A percentile compares a stretch with the other conserved stretches of the same genome.
Evolutionary conservation across 2,888 invertebrate species (phyloP).

Genomic region (Andricus quercusramuli): DNA sequence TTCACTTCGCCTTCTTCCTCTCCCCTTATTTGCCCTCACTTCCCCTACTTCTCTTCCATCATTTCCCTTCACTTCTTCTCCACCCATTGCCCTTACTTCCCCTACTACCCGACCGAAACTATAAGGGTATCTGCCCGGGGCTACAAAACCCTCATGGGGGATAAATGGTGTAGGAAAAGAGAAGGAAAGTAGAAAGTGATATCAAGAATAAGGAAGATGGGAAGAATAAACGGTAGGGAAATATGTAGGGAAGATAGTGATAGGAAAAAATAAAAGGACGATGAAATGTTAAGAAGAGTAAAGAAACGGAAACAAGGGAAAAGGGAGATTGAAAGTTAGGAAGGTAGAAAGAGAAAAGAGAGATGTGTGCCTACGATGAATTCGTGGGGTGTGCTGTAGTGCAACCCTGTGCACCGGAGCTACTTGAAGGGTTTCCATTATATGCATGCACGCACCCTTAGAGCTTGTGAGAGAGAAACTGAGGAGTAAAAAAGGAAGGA

Average conservation of each 20-base stretch:
- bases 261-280: neutral
- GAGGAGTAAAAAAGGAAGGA: constrained; percentile 17
- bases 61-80: no score
- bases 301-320: neutral
- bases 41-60: no score
- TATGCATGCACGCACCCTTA: constrained; percentile 72
- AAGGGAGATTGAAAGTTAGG: neutral
- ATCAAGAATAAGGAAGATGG: no score
- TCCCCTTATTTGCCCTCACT: no score
- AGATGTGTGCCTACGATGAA: constrained; percentile 46
- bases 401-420: constrained; percentile 59
- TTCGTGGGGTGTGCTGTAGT: constrained; percentile 50
- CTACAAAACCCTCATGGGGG: neutral
- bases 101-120: no score
- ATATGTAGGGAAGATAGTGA: no score
- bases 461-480: constrained; percentile 28
- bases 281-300: neutral
- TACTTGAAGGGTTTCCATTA: constrained; percentile 77
- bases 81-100: no score
- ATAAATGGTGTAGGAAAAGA: neutral
- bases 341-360: constrained; percentile 43
- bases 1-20: no score
- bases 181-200: constrained; percentile 35
- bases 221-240: no score
- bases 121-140: no score